These are phyloP conservation scores for Melanostoma mellinum DNA, from an alignment of 2,888 invertebrate species.

Conservation along the genomic window DNA sequence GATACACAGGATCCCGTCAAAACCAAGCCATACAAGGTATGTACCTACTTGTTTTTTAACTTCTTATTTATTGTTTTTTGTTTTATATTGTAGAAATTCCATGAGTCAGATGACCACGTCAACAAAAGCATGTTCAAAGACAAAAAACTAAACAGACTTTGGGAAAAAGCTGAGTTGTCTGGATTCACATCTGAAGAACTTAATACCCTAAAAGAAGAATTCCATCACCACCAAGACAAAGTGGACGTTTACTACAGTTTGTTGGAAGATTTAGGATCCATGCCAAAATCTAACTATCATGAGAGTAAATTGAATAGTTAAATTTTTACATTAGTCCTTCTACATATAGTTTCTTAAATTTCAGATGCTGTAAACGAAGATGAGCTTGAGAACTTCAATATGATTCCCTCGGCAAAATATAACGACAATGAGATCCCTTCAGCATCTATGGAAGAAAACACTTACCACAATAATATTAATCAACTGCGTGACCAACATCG, in stretches of 20 bases:
- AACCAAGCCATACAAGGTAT: constrained; percentile 78
- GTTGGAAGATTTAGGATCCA: constrained; percentile 86
- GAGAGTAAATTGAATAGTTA: constrained; percentile 84
- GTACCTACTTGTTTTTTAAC: not conserved
- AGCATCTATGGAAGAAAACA: constrained; percentile 78
- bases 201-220: constrained; percentile 92
- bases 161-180: constrained; percentile 93
- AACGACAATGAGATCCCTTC: constrained; percentile 83
- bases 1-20: constrained; percentile 85
- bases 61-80: not conserved
- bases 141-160: constrained; percentile 93
- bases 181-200: constrained; percentile 94
- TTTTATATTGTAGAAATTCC: constrained; percentile 77
- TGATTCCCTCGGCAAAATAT: constrained; percentile 85
- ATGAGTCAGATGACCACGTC: constrained; percentile 84
- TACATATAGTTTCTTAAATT: constrained; percentile 11
- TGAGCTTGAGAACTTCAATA: constrained; percentile 88
- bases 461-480: constrained; percentile 87
- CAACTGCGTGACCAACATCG: constrained; percentile 88
- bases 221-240: constrained; percentile 95
- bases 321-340: not conserved
- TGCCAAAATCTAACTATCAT: constrained; percentile 83
- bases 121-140: constrained; percentile 93
- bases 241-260: constrained; percentile 94
- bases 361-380: constrained; percentile 89